Percentiles rank a stretch among this genome's conserved stretches.
These are phyloP conservation scores for Euschistus heros DNA, from an alignment of 1,140 invertebrate genomes.

Conservation along the genomic window DNA sequence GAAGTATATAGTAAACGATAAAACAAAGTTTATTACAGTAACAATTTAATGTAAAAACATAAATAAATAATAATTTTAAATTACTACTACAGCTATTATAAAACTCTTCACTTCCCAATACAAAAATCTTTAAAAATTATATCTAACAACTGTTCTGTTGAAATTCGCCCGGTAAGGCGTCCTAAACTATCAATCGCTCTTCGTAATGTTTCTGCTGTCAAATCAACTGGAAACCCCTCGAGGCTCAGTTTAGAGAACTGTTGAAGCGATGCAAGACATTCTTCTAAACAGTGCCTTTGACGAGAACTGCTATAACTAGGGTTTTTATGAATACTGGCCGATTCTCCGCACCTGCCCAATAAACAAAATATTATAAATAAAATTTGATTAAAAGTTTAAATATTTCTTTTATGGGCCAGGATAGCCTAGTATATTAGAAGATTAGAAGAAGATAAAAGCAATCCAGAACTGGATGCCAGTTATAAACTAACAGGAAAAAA, in stretches of 20 bases:
- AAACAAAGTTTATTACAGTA: too few relatives aligned
- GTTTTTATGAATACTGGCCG: slow-evolving; percentile 44
- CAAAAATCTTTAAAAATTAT: slow-evolving; percentile 79
- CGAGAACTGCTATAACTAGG: slow-evolving; percentile 52
- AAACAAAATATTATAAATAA: too few relatives aligned
- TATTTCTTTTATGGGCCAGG: too few relatives aligned
- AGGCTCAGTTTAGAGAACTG: slow-evolving; percentile 37
- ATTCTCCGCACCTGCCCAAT: slow-evolving; percentile 29
- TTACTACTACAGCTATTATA: too few relatives aligned
- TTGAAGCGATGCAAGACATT: slow-evolving; percentile 42
- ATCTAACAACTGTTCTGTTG: slow-evolving; percentile 67
- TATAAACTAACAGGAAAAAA: too few relatives aligned
- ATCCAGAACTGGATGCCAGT: too few relatives aligned
- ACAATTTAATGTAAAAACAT: too few relatives aligned
- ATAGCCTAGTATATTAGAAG: too few relatives aligned
- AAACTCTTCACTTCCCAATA: slow-evolving; percentile 65
- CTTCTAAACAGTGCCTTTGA: slow-evolving; percentile 48
- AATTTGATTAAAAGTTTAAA: too few relatives aligned
- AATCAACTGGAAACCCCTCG: slow-evolving; percentile 43
- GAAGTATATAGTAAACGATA: too few relatives aligned
- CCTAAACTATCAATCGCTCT: slow-evolving; percentile 54
- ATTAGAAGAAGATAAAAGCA: too few relatives aligned
- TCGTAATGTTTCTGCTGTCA: slow-evolving; percentile 57
- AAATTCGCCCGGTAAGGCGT: slow-evolving; percentile 63
- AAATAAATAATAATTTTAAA: too few relatives aligned